A percentile compares a stretch with the other conserved stretches of the same genome.
phyloP scores from a whole-genome alignment of 1,140 invertebrate genomes.

The Holotrichia oblita region DNA sequence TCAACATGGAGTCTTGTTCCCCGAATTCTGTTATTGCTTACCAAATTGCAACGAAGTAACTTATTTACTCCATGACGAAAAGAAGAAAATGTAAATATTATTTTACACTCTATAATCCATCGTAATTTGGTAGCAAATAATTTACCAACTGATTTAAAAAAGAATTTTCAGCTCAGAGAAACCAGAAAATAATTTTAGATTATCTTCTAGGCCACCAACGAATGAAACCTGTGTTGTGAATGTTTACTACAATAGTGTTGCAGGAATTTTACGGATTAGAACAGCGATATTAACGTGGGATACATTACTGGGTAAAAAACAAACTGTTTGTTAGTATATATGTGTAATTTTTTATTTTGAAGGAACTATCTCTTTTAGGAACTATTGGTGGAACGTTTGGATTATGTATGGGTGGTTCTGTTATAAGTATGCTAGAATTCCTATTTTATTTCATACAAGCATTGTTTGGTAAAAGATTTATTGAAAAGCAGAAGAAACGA shows the following conservation, averaged over 20 bases:
- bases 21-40: conserved; percentile 5
- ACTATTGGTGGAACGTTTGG: conserved; percentile 36
- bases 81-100: not conserved
- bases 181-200: too few relatives aligned
- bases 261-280: not conserved
- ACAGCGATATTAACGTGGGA: conserved; percentile 19
- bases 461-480: not conserved
- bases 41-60: conserved; percentile 3
- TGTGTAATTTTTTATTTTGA: not conserved
- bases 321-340: too few relatives aligned
- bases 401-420: conserved; percentile 35
- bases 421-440: conserved; percentile 32
- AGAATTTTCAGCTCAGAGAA: too few relatives aligned
- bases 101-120: too few relatives aligned
- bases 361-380: not conserved
- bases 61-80: not conserved
- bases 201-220: not conserved
- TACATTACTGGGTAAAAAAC: not conserved
- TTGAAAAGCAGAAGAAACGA: not conserved
- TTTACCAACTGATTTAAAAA: too few relatives aligned
- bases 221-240: conserved; percentile 8
- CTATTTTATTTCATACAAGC: conserved; percentile 7
- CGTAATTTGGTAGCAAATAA: too few relatives aligned
- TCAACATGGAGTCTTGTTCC: not conserved
- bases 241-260: not conserved